Base-by-base conservation (phyloP, 1,140 invertebrate species). In the Drosophila serrata region DNA sequence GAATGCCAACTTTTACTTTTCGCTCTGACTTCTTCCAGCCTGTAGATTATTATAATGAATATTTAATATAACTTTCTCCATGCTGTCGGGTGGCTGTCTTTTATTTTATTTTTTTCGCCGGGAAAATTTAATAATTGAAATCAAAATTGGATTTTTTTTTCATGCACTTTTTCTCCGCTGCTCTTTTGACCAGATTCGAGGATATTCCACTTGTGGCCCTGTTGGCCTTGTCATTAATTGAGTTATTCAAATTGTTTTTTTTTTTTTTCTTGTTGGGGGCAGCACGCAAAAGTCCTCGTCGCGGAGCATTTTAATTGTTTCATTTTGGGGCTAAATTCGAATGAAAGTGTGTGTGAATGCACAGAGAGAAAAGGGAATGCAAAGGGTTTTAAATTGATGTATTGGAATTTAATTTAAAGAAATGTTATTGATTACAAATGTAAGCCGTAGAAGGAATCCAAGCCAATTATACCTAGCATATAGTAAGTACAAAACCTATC, bases 1-100 rank as follows among this genome's bases (percentile, higher is more conserved):
- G 55, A 72, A 61, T 69, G 60, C 77, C 67, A 76, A 79, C 64
- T 86, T 85, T 81, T 53, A 79, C 64, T 86, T 86, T 85, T 81
- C 37, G 15, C 27, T 31, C 58, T 42, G 64, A 60, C 57, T 75
- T 73, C 51, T 57, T 64, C 59, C 57, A 29, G 61, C 67, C 63
- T 73, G 77, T 68, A 64, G 80, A 88, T 90, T 88, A 84, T 81
- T 82, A 62, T 87, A 87, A 87, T 87, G 80, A 87, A 80, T 87
- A 87, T 88, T 82, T 87, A 77, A 87, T 88, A 78, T 57, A 84
- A 90, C 74, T 81, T 79, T 75, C 49, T 53, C 11, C 35, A 15
- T 55, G 27, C 60, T 45, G 46, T 39, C 67, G 42, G 9, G 12
- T n/a, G 12, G 15, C 17, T 59, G 56, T 61, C 49, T 37, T 49